Evolutionary conservation across 2,888 invertebrate genomes (phyloP).

Genomic region (Luffia ferchaultella): DNA sequence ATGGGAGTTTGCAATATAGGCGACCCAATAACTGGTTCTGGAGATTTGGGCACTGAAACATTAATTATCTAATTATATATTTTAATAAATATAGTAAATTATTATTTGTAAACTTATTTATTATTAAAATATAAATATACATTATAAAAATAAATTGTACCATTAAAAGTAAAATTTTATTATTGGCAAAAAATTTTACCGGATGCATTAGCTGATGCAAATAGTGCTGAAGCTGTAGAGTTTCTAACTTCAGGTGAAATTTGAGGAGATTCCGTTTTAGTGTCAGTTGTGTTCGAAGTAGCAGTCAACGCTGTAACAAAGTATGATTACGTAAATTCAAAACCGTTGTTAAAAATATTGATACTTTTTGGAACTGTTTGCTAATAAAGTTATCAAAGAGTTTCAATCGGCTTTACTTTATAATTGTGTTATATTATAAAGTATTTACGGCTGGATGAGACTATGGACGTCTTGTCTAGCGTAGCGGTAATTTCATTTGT

Average conservation of each 20-base stretch:
- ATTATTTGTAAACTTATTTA: not conserved
- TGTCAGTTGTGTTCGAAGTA: slow-evolving; percentile 13
- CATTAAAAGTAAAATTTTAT: slow-evolving; percentile 1
- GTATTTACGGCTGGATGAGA: too few relatives aligned
- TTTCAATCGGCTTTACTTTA: too few relatives aligned
- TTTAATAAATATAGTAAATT: too few relatives aligned
- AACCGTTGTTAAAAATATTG: too few relatives aligned
- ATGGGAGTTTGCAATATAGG: slow-evolving; percentile 18
- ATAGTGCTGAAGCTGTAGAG: slow-evolving; percentile 21
- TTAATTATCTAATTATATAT: not conserved
- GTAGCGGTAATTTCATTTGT: too few relatives aligned
- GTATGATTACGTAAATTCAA: too few relatives aligned
- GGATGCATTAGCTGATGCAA: slow-evolving; percentile 23
- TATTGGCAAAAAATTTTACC: slow-evolving; percentile 12
- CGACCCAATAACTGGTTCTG: slow-evolving; percentile 14
- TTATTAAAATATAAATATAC: not conserved
- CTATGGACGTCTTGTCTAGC: too few relatives aligned
- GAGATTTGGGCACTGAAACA: slow-evolving; percentile 24
- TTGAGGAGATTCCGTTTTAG: not conserved
- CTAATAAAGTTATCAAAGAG: too few relatives aligned
- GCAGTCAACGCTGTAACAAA: slow-evolving; percentile 13
- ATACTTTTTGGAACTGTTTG: too few relatives aligned
- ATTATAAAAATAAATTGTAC: not conserved
- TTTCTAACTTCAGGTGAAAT: not conserved
- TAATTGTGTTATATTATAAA: too few relatives aligned